Percentiles rank a stretch among this genome's conserved stretches.
Evolutionary conservation across 2,797 vertebrate genomes (phyloP).

Genomic region (Prunella strophiata): DNA sequence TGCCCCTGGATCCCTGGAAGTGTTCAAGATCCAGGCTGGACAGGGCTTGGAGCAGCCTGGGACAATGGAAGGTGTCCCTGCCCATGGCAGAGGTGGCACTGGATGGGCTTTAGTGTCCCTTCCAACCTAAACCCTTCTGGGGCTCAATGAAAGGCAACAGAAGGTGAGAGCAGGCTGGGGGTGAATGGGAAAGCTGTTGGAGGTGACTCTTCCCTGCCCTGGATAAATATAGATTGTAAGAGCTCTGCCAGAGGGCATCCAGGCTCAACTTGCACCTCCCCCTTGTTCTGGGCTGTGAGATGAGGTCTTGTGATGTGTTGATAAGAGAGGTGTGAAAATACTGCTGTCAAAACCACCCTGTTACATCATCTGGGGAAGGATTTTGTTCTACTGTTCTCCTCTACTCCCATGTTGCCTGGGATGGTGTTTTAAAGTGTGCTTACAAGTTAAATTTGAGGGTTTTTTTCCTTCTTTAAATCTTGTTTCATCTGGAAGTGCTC

Average conservation of each 20-base stretch:
- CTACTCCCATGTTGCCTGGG: not conserved
- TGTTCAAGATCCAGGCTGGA: not conserved
- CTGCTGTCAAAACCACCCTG: not conserved
- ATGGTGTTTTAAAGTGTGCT: not conserved
- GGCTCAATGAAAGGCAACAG: not conserved
- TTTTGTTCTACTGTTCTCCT: not conserved
- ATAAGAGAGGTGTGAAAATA: not conserved
- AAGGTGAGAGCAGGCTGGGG: not conserved
- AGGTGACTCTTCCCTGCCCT: not conserved
- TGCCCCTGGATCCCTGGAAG: not conserved
- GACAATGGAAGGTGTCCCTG: not conserved
- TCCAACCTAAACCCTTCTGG: not conserved
- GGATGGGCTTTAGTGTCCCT: not conserved
- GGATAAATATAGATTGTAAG: not conserved
- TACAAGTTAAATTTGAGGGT: not conserved
- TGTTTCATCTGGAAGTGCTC: not conserved
- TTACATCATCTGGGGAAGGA: not conserved
- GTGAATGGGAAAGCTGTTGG: not conserved
- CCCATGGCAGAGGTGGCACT: rapidly evolving
- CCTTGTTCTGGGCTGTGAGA: not conserved
- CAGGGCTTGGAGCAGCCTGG: rapidly evolving
- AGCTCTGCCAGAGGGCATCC: not conserved
- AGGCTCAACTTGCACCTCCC: not conserved
- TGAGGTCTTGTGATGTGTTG: not conserved
- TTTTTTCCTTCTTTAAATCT: not conserved